Evolutionary conservation across 2,797 vertebrate species (phyloP).

Genomic region (Ptychobarbus kaznakovi): DNA sequence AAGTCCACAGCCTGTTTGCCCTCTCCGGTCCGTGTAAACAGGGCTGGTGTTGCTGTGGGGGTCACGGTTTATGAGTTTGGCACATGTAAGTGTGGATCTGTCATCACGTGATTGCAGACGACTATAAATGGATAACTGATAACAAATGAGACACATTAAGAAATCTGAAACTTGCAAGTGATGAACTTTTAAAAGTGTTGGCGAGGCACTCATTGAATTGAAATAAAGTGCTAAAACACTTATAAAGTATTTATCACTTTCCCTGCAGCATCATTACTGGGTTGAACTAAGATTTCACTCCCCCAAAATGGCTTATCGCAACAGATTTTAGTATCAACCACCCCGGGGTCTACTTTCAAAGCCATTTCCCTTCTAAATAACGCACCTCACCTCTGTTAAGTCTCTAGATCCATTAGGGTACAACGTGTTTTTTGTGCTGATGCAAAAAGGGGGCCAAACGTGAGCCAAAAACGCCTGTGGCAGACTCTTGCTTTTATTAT

Average conservation of each 20-base stretch:
- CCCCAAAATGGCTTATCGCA: constrained; percentile 19
- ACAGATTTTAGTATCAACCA: constrained; percentile 48
- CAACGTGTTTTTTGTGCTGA: constrained; percentile 50
- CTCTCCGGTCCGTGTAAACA: constrained; percentile 40
- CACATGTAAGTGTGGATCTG: constrained; percentile 17
- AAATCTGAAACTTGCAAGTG: constrained; percentile 19
- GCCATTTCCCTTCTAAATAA: constrained; percentile 47
- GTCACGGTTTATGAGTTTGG: constrained; percentile 38
- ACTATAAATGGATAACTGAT: constrained; percentile 6
- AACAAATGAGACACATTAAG: constrained; percentile 23
- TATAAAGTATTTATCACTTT: constrained; percentile 47
- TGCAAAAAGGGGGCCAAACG: constrained; percentile 17
- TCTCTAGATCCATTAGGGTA: constrained; percentile 33
- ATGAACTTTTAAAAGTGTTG: constrained; percentile 50
- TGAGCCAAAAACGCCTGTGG: constrained; percentile 12
- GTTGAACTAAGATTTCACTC: constrained; percentile 24
- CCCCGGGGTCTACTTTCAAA: constrained; percentile 54
- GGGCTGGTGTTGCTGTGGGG: constrained; percentile 21
- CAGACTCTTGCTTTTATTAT: constrained; percentile 31
- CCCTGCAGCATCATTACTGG: constrained; percentile 43
- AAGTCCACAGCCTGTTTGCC: constrained; percentile 33
- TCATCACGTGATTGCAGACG: constrained; percentile 14
- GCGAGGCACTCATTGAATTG: constrained; percentile 13
- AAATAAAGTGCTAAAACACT: constrained; percentile 43
- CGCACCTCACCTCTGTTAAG: background rate